A percentile compares a stretch with the other conserved stretches of the same genome.
Conservation (phyloP, 2,888 invertebrate genomes). For the Holacanthella duospinosa region DNA sequence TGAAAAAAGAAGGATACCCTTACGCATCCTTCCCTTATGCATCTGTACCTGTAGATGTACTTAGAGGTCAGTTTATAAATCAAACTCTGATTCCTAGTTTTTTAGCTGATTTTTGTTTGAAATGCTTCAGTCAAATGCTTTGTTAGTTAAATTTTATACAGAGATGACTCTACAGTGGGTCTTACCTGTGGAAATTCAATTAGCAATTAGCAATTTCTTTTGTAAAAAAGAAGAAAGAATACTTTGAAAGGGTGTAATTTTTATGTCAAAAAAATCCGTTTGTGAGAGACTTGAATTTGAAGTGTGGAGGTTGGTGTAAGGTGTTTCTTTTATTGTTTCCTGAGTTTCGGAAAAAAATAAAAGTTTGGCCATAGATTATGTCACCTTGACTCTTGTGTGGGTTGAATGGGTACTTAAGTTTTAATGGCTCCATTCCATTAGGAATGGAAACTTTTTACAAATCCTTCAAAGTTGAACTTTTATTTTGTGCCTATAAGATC, state of each 20-base stretch:
- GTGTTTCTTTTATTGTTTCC: not conserved
- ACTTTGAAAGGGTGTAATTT: too few species aligned
- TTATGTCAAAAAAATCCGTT: too few species aligned
- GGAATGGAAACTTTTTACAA: not conserved
- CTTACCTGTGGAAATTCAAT: too few species aligned
- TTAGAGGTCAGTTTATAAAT: constrained; percentile 58
- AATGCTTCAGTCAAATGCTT: too few species aligned
- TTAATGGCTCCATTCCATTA: not conserved
- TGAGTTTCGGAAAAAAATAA: too few species aligned
- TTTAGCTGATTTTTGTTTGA: too few species aligned
- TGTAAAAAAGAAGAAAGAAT: too few species aligned
- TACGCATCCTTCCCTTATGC: constrained; percentile 88
- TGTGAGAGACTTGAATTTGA: not conserved
- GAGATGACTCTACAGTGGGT: too few species aligned
- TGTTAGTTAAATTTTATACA: too few species aligned
- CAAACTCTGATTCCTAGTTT: too few species aligned
- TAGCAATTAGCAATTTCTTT: too few species aligned
- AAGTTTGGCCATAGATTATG: not conserved
- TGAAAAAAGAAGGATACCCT: constrained; percentile 72
- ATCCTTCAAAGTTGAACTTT: not conserved
- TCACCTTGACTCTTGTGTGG: not conserved
- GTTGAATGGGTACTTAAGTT: not conserved
- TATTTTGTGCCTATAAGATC: too few species aligned
- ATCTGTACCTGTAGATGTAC: constrained; percentile 77
- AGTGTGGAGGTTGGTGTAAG: not conserved